phyloP scores from a whole-genome alignment of 2,113 vertebrate genomes.

The Lophura nycthemera region DNA sequence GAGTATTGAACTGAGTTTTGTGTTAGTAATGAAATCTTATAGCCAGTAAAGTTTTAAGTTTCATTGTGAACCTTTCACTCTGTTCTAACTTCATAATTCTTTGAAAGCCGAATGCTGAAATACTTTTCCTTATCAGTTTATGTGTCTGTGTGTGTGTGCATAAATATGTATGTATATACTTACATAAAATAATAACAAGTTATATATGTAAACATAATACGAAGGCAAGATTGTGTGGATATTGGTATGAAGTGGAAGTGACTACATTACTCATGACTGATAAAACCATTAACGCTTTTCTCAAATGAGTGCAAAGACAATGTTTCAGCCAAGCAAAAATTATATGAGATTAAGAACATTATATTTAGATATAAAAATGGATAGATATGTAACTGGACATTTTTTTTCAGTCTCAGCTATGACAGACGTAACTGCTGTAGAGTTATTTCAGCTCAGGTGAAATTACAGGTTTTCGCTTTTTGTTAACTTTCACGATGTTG shows the following conservation, averaged over 20 bases:
- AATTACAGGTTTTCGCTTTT: background rate
- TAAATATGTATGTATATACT: background rate
- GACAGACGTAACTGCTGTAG: background rate
- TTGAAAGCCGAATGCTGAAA: constrained; percentile 23
- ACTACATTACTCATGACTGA: constrained; percentile 6
- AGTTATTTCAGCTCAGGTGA: background rate
- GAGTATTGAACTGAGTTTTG: constrained; percentile 40
- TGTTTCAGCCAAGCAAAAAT: constrained; percentile 3
- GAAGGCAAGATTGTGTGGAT: background rate
- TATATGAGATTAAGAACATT: background rate
- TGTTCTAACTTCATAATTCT: constrained; percentile 55
- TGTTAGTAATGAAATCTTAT: constrained; percentile 49
- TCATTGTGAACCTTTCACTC: constrained; percentile 34
- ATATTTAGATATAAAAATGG: background rate
- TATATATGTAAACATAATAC: background rate
- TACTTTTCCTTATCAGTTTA: constrained; percentile 46
- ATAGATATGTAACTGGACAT: background rate
- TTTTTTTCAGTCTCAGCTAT: background rate
- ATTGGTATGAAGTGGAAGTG: background rate
- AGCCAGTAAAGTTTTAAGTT: constrained; percentile 48
- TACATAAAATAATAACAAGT: background rate
- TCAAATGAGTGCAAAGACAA: background rate
- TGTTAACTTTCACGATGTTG: background rate
- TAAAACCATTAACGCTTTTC: constrained; percentile 11
- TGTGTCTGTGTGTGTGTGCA: background rate